phyloP scores from a whole-genome alignment of 1,140 invertebrate species.

The Laupala kohalensis region DNA sequence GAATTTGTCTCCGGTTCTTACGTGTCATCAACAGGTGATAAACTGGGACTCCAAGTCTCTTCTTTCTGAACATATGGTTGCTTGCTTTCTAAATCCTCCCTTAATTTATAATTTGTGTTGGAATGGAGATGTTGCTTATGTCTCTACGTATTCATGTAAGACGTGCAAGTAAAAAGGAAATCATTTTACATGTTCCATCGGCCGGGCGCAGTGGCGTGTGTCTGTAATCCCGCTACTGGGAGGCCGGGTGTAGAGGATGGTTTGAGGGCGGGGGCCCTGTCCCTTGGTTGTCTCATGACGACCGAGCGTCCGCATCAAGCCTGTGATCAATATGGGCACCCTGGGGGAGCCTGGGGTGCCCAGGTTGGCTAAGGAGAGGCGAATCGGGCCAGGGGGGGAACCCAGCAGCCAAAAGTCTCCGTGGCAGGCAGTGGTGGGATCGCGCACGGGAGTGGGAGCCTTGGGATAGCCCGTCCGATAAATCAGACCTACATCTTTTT shows the following conservation, averaged over 20 bases:
- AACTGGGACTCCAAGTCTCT: too few species aligned
- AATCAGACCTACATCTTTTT: conserved; percentile 72
- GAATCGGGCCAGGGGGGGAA: conserved; percentile 91
- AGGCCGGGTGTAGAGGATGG: conserved; percentile 33
- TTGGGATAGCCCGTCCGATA: conserved; percentile 71
- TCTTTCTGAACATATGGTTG: too few species aligned
- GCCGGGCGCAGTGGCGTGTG: conserved; percentile 32
- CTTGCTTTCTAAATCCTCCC: too few species aligned
- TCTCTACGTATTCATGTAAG: too few species aligned
- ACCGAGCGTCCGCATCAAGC: conserved; percentile 78
- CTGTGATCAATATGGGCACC: conserved; percentile 81
- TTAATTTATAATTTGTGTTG: too few species aligned
- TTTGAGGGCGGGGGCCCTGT: conserved; percentile 27
- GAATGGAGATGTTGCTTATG: too few species aligned
- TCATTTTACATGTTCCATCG: not conserved
- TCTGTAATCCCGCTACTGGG: conserved; percentile 43
- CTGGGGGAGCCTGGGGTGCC: conserved; percentile 60
- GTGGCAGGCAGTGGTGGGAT: conserved; percentile 94
- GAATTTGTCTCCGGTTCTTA: too few species aligned
- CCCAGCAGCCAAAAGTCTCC: conserved; percentile 93
- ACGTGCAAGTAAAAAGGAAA: too few species aligned
- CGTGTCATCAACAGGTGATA: too few species aligned
- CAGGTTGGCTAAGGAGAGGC: conserved; percentile 89
- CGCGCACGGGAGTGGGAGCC: conserved; percentile 83
- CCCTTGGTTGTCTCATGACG: conserved; percentile 43